Base-by-base conservation (phyloP, 2,797 vertebrate genomes). In the Pagetopsis macropterus region DNA sequence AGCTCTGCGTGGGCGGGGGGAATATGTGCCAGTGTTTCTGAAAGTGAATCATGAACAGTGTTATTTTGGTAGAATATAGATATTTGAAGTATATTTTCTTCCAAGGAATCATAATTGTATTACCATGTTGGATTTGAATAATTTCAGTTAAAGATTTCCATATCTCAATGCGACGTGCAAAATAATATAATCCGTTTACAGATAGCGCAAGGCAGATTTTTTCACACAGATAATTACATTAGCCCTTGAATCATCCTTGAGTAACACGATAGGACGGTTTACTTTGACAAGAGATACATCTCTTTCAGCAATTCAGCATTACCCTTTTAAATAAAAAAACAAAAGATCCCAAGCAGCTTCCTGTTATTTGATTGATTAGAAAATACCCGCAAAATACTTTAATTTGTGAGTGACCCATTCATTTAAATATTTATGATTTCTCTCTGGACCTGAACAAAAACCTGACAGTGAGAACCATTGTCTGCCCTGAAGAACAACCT, bases 401-500 rank as follows among this genome's bases (percentile, higher is more conserved):
- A 45, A 67, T 65, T 58, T 79, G 51, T 46, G 43, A 72, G 44
- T 50, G 72, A 87, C 64, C 50, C 75, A 80, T 78, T 83, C 50
- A 75, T 87, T 82, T 16, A 79, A 65, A 84, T 80, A 70, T 79
- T 51, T 21, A 77, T 85, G 65, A 79, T 74, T 59, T 72, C 7
- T 69, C n/a, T 33, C 40, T n/a, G 11, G 63, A 46, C 48, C 37
- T 23, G 17, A 37, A 45, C 14, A 50, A 50, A 56, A 69, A 79
- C 72, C 49, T 78, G 72, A 79, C 68, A 79, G 70, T 73, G 75
- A 74, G 52, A 75, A 67, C 69, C 49, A 78, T 69, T 87, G 70
- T 80, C 76, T 86, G 80, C 84, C 79, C 73, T 68, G 74, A 86
- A 84, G 78, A 87, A 77, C 50, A 78, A 80, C 75, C 68, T 59